Conservation (phyloP, 2,888 invertebrate genomes). For the Chymomyza amoena region DNA sequence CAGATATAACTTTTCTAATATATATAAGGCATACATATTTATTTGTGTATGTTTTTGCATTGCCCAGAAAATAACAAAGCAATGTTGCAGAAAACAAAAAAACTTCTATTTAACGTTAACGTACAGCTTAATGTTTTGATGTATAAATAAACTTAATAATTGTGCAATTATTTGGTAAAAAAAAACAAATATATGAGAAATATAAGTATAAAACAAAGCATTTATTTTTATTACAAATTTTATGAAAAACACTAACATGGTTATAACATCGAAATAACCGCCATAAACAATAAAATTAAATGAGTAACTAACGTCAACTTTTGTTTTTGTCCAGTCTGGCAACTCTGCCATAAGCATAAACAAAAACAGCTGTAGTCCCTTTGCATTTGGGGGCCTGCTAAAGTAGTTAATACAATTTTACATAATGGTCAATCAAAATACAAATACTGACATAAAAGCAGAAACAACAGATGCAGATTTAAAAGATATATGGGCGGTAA, state of each 20-base stretch:
- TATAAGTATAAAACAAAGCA: conserved; percentile 11
- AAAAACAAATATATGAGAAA: conserved; percentile 34
- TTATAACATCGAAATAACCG: too few species aligned
- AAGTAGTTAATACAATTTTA: conserved; percentile 36
- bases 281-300: too few species aligned
- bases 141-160: conserved; percentile 41
- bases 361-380: conserved; percentile 38
- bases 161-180: conserved; percentile 64
- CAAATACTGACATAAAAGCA: conserved; percentile 47
- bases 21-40: conserved; percentile 5
- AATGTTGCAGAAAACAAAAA: conserved; percentile 25
- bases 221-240: neutral
- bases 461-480: conserved; percentile 26
- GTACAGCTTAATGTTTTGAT: conserved; percentile 35
- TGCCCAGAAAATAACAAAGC: conserved; percentile 3
- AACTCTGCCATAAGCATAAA: conserved; percentile 27
- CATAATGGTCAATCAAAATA: conserved; percentile 38
- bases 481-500: conserved; percentile 73
- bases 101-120: conserved; percentile 40
- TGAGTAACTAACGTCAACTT: too few species aligned
- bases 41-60: conserved; percentile 22
- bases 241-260: too few species aligned
- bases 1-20: conserved; percentile 19
- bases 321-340: conserved; percentile 21
- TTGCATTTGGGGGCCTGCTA: neutral